Percentiles rank a stretch among this genome's conserved stretches.
phyloP scores from a whole-genome alignment of 2,113 vertebrate genomes.

The Brevimyrus niger region DNA sequence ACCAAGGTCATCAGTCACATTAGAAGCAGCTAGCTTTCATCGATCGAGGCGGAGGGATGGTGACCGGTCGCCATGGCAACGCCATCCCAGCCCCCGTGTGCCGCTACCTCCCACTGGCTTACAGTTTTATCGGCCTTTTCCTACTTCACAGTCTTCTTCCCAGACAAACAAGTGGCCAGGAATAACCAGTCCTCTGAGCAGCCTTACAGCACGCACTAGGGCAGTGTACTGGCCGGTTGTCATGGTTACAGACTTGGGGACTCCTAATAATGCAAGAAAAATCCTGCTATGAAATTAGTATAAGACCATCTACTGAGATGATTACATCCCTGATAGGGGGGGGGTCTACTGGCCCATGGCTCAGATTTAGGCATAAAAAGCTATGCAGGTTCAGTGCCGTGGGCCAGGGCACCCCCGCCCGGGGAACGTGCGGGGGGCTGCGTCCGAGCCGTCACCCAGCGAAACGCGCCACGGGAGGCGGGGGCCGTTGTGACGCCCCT shows the following conservation, averaged over 20 bases:
- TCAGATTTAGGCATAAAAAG: neutral
- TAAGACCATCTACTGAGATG: neutral
- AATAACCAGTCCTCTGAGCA: neutral
- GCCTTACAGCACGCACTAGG: neutral
- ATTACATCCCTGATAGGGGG: neutral
- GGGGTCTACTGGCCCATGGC: neutral
- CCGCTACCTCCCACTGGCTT: slow-evolving; percentile 5
- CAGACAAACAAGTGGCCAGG: neutral
- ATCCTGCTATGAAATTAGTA: neutral
- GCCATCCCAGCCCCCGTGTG: neutral
- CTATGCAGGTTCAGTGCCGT: neutral
- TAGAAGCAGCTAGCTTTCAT: neutral
- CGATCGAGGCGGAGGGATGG: neutral
- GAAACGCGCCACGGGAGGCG: neutral
- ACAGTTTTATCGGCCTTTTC: slow-evolving; percentile 27
- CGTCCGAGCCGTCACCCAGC: neutral
- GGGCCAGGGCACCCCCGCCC: neutral
- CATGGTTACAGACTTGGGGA: neutral
- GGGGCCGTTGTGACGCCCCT: neutral
- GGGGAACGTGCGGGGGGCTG: neutral
- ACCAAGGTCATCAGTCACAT: slow-evolving; percentile 2
- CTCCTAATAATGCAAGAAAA: neutral
- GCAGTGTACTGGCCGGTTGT: neutral
- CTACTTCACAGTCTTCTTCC: slow-evolving; percentile 1
- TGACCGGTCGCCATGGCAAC: neutral